Evolutionary conservation across 2,888 invertebrate species (phyloP), one percentile per base, ranked within the genome.

Genomic region (Iphiclides podalirius): DNA sequence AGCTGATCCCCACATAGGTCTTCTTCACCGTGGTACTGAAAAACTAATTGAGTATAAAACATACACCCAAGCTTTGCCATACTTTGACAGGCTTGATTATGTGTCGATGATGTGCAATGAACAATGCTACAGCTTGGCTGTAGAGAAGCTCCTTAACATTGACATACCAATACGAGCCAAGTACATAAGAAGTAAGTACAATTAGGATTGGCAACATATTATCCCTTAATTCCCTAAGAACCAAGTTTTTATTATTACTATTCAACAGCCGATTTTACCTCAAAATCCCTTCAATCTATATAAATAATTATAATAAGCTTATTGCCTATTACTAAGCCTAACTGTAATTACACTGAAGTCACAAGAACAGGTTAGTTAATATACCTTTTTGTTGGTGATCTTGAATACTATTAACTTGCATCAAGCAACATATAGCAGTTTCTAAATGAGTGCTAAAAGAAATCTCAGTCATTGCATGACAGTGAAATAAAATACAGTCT

Each of bases 31-130:
- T 16, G 99, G 96, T 33, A 99, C 99, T 0, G 99, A 99, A 75
- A 99, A 99, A 74, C 90, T 99, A 15, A 98, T 99, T 35, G 99
- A 99, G 77, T 97, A 99, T 81, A 99, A 99, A 85, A 99, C 99
- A 0, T 99, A 98, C 80, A 95, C 95, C 1, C 99, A 99, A 79
- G 99, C 98, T 0, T 81, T 99, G 60, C 99, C 99, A 0, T 99
- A 99, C 83, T 98, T 99, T 74, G 99, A 99, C 88, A 94, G 98
- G 0, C 88, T 99, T 46, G 99, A 99, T 85, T 99, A 99, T 70
- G 98, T 98, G 0, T 98, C 98, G 0, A 99, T 99, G 98, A 99
- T 99, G 99, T 96, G 96, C 81, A 99, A 99, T 73, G 99, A 99
- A 72, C 98, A 99, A 70, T 96, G 96, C 69, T 99, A 95, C 81